Conservation (phyloP, 2,797 vertebrate species). For the Halcyon chelicuti region DNA sequence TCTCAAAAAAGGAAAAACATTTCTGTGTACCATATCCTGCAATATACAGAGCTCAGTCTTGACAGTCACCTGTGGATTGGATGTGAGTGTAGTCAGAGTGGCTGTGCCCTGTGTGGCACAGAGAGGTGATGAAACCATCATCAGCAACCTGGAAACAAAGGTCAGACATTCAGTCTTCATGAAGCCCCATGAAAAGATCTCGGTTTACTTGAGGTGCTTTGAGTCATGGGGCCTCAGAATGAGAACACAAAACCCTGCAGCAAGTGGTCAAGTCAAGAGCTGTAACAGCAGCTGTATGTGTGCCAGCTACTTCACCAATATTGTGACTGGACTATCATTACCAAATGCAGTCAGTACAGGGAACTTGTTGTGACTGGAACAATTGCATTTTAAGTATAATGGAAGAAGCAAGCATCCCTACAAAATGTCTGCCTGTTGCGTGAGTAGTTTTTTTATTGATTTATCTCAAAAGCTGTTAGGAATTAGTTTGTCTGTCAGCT, state of each 20-base stretch:
- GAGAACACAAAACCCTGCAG: background rate
- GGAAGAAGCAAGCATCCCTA: background rate
- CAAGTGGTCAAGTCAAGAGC: background rate
- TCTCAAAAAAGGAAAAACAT: background rate
- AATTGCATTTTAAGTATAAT: background rate
- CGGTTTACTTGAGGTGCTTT: background rate
- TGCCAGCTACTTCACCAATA: background rate
- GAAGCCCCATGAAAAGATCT: background rate
- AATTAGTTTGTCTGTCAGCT: background rate
- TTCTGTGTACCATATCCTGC: background rate
- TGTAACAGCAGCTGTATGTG: background rate
- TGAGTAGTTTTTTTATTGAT: background rate
- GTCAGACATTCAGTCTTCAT: background rate
- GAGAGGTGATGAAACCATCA: background rate
- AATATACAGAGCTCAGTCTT: background rate
- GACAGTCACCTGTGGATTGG: background rate
- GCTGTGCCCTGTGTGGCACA: background rate
- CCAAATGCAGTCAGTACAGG: background rate
- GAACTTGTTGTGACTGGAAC: background rate
- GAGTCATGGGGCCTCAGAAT: background rate
- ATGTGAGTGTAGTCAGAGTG: background rate
- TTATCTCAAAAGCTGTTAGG: background rate
- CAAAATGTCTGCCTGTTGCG: rapidly evolving
- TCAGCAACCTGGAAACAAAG: background rate
- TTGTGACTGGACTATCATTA: rapidly evolving